Evolutionary conservation across 2,888 invertebrate species (phyloP).

Genomic region (Ischnus inquisitorius): DNA sequence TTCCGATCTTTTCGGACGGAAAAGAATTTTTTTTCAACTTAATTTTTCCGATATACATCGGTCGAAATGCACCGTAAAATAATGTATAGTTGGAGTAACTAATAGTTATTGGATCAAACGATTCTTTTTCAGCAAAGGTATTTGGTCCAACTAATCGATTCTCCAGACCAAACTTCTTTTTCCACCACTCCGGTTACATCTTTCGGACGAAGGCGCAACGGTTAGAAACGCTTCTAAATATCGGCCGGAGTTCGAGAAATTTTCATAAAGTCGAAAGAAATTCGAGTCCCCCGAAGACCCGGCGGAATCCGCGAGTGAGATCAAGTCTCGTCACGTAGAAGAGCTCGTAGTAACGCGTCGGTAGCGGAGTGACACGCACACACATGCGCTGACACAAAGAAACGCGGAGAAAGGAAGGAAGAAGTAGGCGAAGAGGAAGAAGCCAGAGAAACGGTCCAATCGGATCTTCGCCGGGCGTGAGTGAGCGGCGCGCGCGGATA

Average conservation of each 20-base stretch:
- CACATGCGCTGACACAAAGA: neutral
- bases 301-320: conserved; percentile 19
- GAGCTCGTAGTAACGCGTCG: conserved; percentile 49
- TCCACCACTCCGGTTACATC: no score
- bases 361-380: neutral
- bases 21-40: no score
- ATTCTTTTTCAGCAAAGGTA: no score
- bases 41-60: no score
- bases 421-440: conserved; percentile 49
- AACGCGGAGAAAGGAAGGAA: neutral
- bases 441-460: conserved; percentile 64
- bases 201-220: no score
- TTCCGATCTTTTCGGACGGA: no score
- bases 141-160: no score
- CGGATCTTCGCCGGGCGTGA: conserved; percentile 41
- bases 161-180: no score
- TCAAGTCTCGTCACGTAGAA: conserved; percentile 53
- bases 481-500: conserved; percentile 41
- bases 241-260: neutral
- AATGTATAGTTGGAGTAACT: no score
- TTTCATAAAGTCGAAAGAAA: conserved; percentile 57
- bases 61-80: no score
- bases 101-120: no score
- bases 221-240: no score
- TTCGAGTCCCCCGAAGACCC: conserved; percentile 56